Percentiles rank a stretch among this genome's conserved stretches.
phyloP scores from a whole-genome alignment of 2,797 vertebrate genomes.

The Arnoldichthys spilopterus region DNA sequence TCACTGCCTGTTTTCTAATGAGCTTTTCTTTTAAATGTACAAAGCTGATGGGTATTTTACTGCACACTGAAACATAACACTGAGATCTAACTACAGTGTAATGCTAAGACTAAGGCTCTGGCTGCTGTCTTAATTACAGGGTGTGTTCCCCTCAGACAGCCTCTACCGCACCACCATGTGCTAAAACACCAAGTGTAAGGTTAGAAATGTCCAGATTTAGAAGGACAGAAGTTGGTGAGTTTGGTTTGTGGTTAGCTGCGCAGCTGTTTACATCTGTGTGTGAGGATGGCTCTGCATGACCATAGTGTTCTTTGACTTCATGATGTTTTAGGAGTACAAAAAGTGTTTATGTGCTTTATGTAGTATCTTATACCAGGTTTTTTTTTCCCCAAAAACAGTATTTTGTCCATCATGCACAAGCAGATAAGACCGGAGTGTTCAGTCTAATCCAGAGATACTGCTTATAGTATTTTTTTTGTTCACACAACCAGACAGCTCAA shows the following conservation, averaged over 20 bases:
- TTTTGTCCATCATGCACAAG: no score
- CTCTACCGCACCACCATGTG: constrained; percentile 22
- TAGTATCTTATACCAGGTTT: no score
- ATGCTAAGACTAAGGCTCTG: constrained; percentile 26
- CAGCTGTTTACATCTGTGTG: constrained; percentile 17
- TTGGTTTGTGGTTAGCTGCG: constrained; percentile 9
- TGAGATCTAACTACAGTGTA: background rate
- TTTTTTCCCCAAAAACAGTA: no score
- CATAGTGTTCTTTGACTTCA: background rate
- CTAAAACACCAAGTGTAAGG: constrained; percentile 43
- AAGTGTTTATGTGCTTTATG: background rate
- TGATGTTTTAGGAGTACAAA: background rate
- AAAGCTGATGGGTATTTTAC: background rate
- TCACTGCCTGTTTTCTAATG: no score
- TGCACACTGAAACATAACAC: constrained; percentile 14
- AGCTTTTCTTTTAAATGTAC: background rate
- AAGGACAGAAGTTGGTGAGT: constrained; percentile 16
- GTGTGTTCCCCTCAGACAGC: constrained; percentile 23
- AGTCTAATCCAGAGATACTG: no score
- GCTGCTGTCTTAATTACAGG: constrained; percentile 50
- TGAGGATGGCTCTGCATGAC: constrained; percentile 9
- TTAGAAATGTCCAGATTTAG: constrained; percentile 44
- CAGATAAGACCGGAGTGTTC: no score
- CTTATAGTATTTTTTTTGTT: no score
- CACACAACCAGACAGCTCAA: no score